Evolutionary conservation across 2,797 vertebrate species (phyloP), one percentile per base, ranked within the genome.

Genomic region (Cryptoblepharus egeriae): DNA sequence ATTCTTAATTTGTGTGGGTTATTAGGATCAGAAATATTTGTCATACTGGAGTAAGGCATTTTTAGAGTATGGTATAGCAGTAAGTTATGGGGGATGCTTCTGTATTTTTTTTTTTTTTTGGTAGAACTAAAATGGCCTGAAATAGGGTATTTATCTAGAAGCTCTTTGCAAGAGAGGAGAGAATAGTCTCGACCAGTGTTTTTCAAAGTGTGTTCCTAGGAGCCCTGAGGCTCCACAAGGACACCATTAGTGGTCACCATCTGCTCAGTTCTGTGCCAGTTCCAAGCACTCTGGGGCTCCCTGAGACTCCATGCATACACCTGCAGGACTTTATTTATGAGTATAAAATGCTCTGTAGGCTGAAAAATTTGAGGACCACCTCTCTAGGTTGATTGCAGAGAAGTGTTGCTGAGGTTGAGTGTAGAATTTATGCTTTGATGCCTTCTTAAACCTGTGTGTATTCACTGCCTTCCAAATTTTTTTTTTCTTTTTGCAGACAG

Each of bases 401-500:
- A 6, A 70, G 30, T 52, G 30, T 24, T 73, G 20, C 18, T 55
- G 52, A 63, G 74, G 58, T 49, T 69, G 55, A 11, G 83, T 76
- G 18, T 20, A 52, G 52, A 45, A 45, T 68, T 32, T 49, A 57
- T 20, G 61, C 42, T 35, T 10, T 45, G 49, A n/a, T 69, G 35
- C 39, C 10, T 64, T 72, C 58, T 79, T 77, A 8, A 55, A 61
- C 11, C 35, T 49, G 11, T 2, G 6, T 42, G n/a, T 39, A 24
- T 4, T 69, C 15, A 49, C 77, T 74, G 18, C 13, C 79, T 91
- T 89, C 87, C 35, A 0, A 2, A 79, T 60, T 79, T 80, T 89
- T 79, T 81, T 81, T 86, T 92, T 89, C 85, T 87, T 95, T 58
- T 90, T 95, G 24, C 96, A 99, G 98, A 97, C 97, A 0, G 98